Evolutionary conservation across 1,140 invertebrate genomes (phyloP), one percentile per base, ranked within the genome.

Genomic region (Lasaia peninsularis): DNA sequence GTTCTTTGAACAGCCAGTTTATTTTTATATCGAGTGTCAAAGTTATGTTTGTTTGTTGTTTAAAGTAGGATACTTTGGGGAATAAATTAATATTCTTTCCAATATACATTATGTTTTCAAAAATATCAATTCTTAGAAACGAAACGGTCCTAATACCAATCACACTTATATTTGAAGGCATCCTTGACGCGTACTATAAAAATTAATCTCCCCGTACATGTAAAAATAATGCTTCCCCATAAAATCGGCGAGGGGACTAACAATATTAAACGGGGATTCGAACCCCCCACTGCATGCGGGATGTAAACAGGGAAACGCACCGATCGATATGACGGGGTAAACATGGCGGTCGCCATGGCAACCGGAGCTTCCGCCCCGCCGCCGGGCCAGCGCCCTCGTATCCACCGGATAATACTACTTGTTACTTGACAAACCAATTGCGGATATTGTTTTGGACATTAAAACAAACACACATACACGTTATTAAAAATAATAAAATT

Each of bases 301-400:
- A 73, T 71, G 78, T 80, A 80, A 84, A 84, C 80, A 84, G 77
- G 69, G 68, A 72, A 76, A 65, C 74, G 69, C 63, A 52, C 33
- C 59, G 77, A 83, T 84, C 83, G 83, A 86, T 84, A 76, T 65
- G 80, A 71, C 78, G 83, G 57, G 72, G 80, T 80, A 84, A 86
- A 86, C 81, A 84, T 73, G 81, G 77, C 83, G 80, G 83, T 86
- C 73, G 80, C 69, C 75, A 82, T 83, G 75, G 71, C 69, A 62
- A 86, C 80, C 75, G 71, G 72, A 71, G 70, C 74, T 76, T 78
- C 75, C 62, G 60, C 60, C 60, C 60, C 60, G 50, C 60, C 60
- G 50, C 53, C 60, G 50, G 56, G 56, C 61, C 61, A 51, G 54
- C 53, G 58, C 58, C 63, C 64, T 62, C 66, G 58, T 69, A 65